phyloP scores from a whole-genome alignment of 1,140 invertebrate genomes.

The Danaus melanippus region DNA sequence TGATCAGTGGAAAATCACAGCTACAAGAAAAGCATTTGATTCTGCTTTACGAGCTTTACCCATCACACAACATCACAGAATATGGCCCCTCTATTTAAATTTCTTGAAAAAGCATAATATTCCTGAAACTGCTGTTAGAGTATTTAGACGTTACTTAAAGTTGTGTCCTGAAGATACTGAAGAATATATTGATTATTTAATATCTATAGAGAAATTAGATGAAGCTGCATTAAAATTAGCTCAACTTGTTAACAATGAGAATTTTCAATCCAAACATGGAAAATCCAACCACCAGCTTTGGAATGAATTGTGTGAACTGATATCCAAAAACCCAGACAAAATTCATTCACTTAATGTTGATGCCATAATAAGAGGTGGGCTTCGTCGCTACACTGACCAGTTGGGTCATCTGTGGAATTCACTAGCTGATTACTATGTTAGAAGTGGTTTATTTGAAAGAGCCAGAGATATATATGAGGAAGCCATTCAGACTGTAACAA shows the following conservation, averaged over 20 bases:
- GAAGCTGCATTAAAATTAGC: slow-evolving; percentile 94
- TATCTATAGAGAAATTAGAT: slow-evolving; percentile 87
- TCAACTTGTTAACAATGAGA: slow-evolving; percentile 96
- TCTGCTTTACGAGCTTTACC: slow-evolving; percentile 93
- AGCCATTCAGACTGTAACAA: slow-evolving; percentile 97
- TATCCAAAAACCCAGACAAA: slow-evolving; percentile 97
- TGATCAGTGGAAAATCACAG: slow-evolving; percentile 90
- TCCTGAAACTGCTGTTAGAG: slow-evolving; percentile 95
- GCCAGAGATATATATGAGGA: slow-evolving; percentile 99
- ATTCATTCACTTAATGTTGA: slow-evolving; percentile 97
- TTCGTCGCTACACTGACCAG: slow-evolving; percentile 97
- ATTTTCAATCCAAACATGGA: slow-evolving; percentile 97
- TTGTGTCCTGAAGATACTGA: slow-evolving; percentile 95
- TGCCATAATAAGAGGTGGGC: slow-evolving; percentile 96
- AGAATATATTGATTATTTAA: slow-evolving; percentile 96
- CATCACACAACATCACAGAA: slow-evolving; percentile 96
- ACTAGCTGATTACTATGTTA: slow-evolving; percentile 97
- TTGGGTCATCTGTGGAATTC: slow-evolving; percentile 99
- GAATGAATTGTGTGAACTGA: slow-evolving; percentile 98
- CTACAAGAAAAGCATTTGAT: slow-evolving; percentile 94
- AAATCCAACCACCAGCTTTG: slow-evolving; percentile 99
- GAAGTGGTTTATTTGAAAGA: slow-evolving; percentile 97
- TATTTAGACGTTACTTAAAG: slow-evolving; percentile 96
- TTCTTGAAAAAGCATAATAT: slow-evolving; percentile 93
- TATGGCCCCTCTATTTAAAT: slow-evolving; percentile 97